Conservation (phyloP, 2,113 vertebrate genomes). For the Bos indicus region DNA sequence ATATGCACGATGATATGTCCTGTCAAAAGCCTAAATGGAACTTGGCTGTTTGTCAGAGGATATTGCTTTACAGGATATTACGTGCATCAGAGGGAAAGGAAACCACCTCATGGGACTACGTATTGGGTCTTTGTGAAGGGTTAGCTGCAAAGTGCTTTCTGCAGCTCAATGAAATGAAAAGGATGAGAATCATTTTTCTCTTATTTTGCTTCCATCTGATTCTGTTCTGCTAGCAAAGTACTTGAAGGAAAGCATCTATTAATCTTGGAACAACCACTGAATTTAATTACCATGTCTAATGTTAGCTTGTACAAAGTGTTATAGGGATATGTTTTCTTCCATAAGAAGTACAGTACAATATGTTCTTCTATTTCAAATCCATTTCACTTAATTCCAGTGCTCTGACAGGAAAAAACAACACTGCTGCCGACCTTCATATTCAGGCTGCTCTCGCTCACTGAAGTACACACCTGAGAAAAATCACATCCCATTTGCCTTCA, state of each 20-base stretch:
- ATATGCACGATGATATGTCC: neutral
- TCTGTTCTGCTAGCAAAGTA: conserved; percentile 77
- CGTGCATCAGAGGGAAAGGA: neutral
- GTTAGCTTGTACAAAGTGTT: conserved; percentile 83
- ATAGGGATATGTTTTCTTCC: conserved; percentile 81
- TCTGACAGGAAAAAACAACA: conserved; percentile 71
- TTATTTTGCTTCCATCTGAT: conserved; percentile 70
- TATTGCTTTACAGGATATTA: conserved; percentile 25
- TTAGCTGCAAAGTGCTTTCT: conserved; percentile 51
- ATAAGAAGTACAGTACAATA: conserved; percentile 81
- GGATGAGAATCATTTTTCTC: conserved; percentile 63
- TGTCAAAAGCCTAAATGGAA: conserved; percentile 25
- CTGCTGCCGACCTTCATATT: conserved; percentile 62
- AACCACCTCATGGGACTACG: conserved; percentile 15
- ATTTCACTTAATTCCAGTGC: conserved; percentile 76
- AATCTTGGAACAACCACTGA: conserved; percentile 83
- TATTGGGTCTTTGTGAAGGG: conserved; percentile 42
- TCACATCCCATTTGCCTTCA: conserved; percentile 57
- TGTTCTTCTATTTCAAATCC: conserved; percentile 81
- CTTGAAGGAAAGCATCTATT: conserved; percentile 83
- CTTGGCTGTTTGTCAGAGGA: conserved; percentile 29
- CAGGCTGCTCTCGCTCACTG: conserved; percentile 51
- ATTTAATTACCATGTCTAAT: conserved; percentile 85
- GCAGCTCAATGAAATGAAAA: conserved; percentile 72
- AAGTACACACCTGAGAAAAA: conserved; percentile 67